A percentile compares a stretch with the other conserved stretches of the same genome.
Evolutionary conservation across 1,140 invertebrate genomes (phyloP).

Genomic region (Drosophila bocqueti): DNA sequence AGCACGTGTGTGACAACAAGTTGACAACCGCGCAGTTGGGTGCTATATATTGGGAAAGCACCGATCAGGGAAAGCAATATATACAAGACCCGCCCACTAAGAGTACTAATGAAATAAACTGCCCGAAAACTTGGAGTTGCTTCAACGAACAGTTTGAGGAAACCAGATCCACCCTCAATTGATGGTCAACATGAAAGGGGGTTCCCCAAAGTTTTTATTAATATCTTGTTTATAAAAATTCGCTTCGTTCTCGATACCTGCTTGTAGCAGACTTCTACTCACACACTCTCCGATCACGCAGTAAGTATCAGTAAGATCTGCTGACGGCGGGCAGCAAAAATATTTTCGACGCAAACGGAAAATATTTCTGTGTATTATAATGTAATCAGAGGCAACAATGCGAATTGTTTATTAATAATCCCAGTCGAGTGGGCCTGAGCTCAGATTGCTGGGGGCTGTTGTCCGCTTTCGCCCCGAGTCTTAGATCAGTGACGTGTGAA

Average conservation of each 20-base stretch:
- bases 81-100: background rate
- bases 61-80: background rate
- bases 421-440: slow-evolving; percentile 11
- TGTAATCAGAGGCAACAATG: slow-evolving; percentile 9
- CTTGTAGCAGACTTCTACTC: background rate
- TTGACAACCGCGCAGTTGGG: background rate
- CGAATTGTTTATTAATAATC: slow-evolving; percentile 48
- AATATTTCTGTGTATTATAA: slow-evolving; percentile 28
- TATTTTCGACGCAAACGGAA: slow-evolving; percentile 1
- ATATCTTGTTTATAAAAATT: background rate
- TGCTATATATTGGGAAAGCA: background rate
- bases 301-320: background rate
- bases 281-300: background rate
- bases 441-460: slow-evolving; percentile 36
- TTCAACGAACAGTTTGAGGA: background rate
- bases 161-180: background rate
- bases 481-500: slow-evolving; percentile 51
- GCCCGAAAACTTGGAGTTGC: background rate
- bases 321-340: background rate
- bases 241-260: background rate
- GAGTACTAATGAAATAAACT: background rate
- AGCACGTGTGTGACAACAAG: slow-evolving; percentile 52
- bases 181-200: background rate
- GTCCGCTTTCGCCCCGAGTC: slow-evolving; percentile 9
- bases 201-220: background rate